A percentile compares a stretch with the other conserved stretches of the same genome.
Conservation (phyloP, 2,888 invertebrate species). For the Anthophora plumipes region DNA sequence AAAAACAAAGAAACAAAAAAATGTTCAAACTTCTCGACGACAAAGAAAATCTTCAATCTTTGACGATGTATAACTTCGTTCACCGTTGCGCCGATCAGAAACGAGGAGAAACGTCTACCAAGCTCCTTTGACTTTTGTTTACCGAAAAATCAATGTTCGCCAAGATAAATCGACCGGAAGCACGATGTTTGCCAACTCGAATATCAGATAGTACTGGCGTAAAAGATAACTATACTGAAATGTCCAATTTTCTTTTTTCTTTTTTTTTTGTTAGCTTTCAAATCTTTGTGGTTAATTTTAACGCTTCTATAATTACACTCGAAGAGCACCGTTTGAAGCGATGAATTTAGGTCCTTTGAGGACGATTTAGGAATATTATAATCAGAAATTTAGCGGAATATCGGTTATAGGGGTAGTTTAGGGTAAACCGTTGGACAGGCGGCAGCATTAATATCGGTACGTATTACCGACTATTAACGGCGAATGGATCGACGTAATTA, state of each 20-base stretch:
- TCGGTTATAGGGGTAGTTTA: slow-evolving; percentile 52
- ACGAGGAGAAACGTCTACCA: background rate
- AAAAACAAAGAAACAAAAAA: background rate
- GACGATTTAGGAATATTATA: background rate
- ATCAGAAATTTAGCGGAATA: slow-evolving; percentile 31
- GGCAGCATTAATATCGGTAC: slow-evolving; percentile 66
- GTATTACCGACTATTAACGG: slow-evolving; percentile 73
- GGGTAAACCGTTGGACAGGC: slow-evolving; percentile 56
- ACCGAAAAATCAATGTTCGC: background rate
- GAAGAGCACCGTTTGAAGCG: background rate
- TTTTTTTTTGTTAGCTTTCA: no score
- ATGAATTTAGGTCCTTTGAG: background rate
- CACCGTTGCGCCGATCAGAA: background rate
- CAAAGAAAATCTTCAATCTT: background rate
- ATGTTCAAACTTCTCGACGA: background rate
- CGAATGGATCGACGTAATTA: slow-evolving; percentile 72
- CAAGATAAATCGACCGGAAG: slow-evolving; percentile 16
- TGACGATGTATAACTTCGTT: background rate
- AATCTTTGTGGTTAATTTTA: background rate
- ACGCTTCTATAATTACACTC: background rate
- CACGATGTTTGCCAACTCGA: slow-evolving; percentile 12
- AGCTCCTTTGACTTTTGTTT: slow-evolving; percentile 5
- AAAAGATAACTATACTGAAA: background rate
- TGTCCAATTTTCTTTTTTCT: background rate
- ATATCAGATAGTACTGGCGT: background rate